phyloP scores from a whole-genome alignment of 2,797 vertebrate species.

The Xenops minutus region DNA sequence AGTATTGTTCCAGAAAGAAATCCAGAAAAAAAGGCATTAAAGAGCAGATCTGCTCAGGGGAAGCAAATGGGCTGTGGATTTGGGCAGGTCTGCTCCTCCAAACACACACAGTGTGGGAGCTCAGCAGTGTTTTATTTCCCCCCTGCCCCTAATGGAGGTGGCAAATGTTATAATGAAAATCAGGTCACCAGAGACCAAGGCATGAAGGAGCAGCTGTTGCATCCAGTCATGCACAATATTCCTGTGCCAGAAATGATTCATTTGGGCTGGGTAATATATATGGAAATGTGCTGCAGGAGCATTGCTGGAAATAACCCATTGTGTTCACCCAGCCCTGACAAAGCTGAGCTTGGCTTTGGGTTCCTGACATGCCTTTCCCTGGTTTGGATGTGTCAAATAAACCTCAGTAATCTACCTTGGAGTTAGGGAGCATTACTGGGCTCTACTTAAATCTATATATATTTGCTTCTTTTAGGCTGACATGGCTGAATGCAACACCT shows the following conservation, averaged over 20 bases:
- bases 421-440: neutral
- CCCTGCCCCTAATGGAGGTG: neutral
- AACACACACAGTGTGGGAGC: neutral
- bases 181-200: neutral
- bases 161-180: neutral
- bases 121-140: neutral
- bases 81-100: neutral
- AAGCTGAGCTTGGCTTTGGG: neutral
- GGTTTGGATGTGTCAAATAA: neutral
- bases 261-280: neutral
- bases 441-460: neutral
- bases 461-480: neutral
- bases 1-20: neutral
- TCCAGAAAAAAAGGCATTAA: neutral
- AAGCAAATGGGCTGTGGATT: neutral
- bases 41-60: neutral
- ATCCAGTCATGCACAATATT: neutral
- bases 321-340: neutral
- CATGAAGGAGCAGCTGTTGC: slow-evolving; percentile 22
- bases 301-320: neutral
- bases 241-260: neutral
- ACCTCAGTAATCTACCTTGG: neutral
- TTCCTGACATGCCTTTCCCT: neutral
- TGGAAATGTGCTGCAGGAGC: slow-evolving; percentile 27
- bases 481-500: neutral